Conservation (phyloP, 2,113 vertebrate species). For the Mesitornis unicolor region DNA sequence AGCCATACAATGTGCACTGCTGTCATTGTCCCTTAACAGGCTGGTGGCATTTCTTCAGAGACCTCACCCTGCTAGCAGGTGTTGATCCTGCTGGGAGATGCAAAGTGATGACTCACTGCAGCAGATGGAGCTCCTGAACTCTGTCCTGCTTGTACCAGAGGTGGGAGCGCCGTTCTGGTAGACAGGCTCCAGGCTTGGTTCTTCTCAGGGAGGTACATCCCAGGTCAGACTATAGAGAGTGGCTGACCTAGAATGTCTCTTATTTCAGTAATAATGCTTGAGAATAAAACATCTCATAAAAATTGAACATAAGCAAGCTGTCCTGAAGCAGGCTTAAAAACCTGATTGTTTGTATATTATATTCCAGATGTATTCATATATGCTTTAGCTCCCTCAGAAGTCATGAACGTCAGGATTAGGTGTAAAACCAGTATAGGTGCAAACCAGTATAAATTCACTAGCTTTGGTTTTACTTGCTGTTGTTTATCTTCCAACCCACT, state of each 20-base stretch:
- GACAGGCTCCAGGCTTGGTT: background rate
- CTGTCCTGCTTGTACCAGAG: background rate
- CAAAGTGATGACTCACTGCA: background rate
- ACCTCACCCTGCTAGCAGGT: background rate
- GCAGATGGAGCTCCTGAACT: background rate
- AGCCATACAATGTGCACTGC: background rate
- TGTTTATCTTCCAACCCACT: background rate
- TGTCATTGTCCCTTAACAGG: background rate
- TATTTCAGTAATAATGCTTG: background rate
- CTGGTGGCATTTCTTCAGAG: background rate
- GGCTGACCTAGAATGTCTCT: background rate
- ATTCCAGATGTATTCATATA: background rate
- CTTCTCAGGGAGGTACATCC: background rate
- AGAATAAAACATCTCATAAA: background rate
- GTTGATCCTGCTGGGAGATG: background rate
- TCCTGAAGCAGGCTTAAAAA: background rate
- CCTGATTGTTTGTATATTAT: background rate
- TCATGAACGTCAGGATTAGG: background rate
- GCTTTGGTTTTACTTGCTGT: background rate
- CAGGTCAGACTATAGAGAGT: background rate
- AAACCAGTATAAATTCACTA: background rate
- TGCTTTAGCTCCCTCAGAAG: background rate
- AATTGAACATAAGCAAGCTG: background rate
- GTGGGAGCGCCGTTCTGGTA: background rate
- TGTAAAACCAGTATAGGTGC: background rate